Base-by-base conservation (phyloP, 2,113 vertebrate genomes). In the Xenopus tropicalis region DNA sequence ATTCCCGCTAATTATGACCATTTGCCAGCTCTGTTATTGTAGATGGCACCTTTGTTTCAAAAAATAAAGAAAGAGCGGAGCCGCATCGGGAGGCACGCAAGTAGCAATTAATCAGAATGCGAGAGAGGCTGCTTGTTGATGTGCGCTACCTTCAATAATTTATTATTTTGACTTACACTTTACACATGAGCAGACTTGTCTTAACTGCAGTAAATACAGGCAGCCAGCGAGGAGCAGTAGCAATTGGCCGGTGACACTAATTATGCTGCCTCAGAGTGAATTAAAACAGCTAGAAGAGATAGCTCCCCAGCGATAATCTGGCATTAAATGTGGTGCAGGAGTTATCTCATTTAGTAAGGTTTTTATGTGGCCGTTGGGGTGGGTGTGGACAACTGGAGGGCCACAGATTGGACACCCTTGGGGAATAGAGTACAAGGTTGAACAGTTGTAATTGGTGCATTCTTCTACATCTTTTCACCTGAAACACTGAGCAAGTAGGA, bases 141-240 rank as follows among this genome's bases (percentile, higher is more conserved):
- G 72, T 81, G 83, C 78, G 78, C 76, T 78, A 70, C 78, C 82
- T 82, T 82, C 80, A 87, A 90, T 91, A 90, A 93, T 91, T 86
- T 71, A 92, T 88, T 86, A 87, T 87, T 85, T 88, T 88, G 87
- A 86, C 84, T 86, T 85, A 80, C 19, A 84, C 82, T 87, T 86
- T 83, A 85, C 81, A 84, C 79, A 80, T 20, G 83, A 91, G 79
- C 81, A 85, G 80, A 75, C 84, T 84, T 79, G 78, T 88, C 87
- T 87, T 90, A 92, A 93, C 89, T 90, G 88, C 82, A 81, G 84
- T 87, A 91, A 94, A 91, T 83, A 89, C 85, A 88, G 82, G 79
- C 79, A 81, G 80, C 86, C 86, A 88, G 85, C 82, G 83, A 80
- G 54, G 77, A 89, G 86, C 84, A 87, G 85, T 82, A 80, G 79